phyloP scores from a whole-genome alignment of 2,113 vertebrate genomes.

The Chaetodon trifascialis region DNA sequence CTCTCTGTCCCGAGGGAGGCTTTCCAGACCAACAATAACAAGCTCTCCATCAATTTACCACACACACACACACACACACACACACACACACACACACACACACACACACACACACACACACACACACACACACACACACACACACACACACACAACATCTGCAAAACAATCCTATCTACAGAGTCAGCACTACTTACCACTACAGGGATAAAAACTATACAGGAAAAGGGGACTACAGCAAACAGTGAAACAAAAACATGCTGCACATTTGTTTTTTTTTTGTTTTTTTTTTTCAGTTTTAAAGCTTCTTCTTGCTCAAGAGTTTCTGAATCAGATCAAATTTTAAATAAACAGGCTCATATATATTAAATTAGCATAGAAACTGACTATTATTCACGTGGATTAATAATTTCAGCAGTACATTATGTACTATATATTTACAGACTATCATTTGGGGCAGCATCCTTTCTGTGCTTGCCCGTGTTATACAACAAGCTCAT shows the following conservation, averaged over 20 bases:
- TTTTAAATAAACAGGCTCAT: not conserved
- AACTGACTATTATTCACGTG: not conserved
- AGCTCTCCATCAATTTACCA: slow-evolving; percentile 66
- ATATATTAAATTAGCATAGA: not conserved
- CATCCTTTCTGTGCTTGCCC: not conserved
- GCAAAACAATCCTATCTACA: slow-evolving; percentile 37
- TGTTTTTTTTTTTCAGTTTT: not conserved
- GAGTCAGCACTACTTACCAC: slow-evolving; percentile 42
- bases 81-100: slow-evolving; percentile 15
- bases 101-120: not conserved
- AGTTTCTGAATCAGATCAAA: not conserved
- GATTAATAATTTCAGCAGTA: not conserved
- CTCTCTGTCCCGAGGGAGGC: slow-evolving; percentile 60
- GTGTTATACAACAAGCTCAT: not conserved
- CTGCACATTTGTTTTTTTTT: no score
- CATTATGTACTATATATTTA: not conserved
- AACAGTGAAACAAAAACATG: not conserved
- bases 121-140: not conserved
- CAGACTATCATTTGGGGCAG: not conserved
- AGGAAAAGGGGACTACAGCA: not conserved
- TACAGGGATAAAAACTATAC: slow-evolving; percentile 9
- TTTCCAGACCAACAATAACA: slow-evolving; percentile 75
- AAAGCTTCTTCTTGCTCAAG: not conserved
- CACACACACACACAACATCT: slow-evolving; percentile 35
- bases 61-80: slow-evolving; percentile 5